Conservation (phyloP, 1,140 invertebrate genomes). For the Aethina tumida region DNA sequence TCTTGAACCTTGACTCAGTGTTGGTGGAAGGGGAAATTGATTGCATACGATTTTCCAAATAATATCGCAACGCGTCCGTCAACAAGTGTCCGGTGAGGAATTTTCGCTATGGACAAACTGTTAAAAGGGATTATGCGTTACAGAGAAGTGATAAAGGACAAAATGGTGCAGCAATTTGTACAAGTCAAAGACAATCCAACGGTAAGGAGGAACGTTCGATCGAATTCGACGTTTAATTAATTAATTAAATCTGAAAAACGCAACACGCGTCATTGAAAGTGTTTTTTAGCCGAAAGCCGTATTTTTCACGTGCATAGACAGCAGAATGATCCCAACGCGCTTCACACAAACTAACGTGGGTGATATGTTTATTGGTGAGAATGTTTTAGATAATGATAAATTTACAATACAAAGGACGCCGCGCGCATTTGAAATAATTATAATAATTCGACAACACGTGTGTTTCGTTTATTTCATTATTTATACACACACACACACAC, state of each 20-base stretch:
- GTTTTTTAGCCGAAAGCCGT: constrained; percentile 80
- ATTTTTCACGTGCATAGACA: constrained; percentile 97
- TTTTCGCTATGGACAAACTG: constrained; percentile 76
- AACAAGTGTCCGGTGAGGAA: too few relatives aligned
- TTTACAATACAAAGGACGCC: too few relatives aligned
- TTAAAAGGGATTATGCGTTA: constrained; percentile 82
- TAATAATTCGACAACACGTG: too few relatives aligned
- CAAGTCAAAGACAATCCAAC: constrained; percentile 76
- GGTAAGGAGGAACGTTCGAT: constrained; percentile 52
- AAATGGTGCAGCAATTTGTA: constrained; percentile 85
- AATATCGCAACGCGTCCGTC: not conserved
- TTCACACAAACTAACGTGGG: constrained; percentile 93
- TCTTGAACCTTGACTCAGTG: constrained; percentile 6
- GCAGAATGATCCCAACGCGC: constrained; percentile 88
- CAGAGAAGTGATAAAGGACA: constrained; percentile 62
- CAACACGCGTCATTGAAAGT: constrained; percentile 1
- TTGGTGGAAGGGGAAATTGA: constrained; percentile 2
- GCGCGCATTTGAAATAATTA: too few relatives aligned
- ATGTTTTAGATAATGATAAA: not conserved
- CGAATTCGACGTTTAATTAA: not conserved
- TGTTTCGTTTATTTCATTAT: too few relatives aligned
- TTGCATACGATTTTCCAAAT: constrained; percentile 1
- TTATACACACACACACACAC: too few relatives aligned
- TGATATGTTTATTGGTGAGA: constrained; percentile 89
- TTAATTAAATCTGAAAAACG: not conserved